Conservation (phyloP, 1,140 invertebrate genomes). For the Euglossa dilemma region DNA sequence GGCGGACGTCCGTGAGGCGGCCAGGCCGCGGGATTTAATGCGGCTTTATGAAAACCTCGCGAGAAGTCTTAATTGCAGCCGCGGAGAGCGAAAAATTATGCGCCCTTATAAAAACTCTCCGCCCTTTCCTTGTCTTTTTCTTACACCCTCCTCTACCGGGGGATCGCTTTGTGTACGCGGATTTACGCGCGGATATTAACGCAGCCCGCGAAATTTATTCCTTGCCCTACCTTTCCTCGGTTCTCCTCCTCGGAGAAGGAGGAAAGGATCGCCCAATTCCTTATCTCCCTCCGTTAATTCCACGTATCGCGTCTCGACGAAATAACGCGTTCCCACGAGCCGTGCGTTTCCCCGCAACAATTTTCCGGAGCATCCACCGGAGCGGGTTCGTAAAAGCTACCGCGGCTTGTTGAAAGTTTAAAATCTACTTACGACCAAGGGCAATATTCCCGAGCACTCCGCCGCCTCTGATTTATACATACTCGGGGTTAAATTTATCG, state of each 20-base stretch:
- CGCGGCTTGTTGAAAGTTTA: slow-evolving; percentile 28
- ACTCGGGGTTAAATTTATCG: slow-evolving; percentile 46
- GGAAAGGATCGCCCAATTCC: neutral
- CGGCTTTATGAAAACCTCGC: slow-evolving; percentile 76
- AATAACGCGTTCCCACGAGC: neutral
- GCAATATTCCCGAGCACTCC: slow-evolving; percentile 28
- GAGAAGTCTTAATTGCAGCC: slow-evolving; percentile 77
- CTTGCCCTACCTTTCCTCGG: neutral
- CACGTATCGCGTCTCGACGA: too few species aligned
- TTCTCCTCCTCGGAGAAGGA: too few species aligned
- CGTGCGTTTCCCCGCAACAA: neutral
- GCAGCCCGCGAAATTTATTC: neutral
- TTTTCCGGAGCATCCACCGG: slow-evolving; percentile 12
- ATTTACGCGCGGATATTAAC: slow-evolving; percentile 23
- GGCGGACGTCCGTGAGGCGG: neutral
- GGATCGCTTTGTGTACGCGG: neutral
- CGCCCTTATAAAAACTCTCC: slow-evolving; percentile 55
- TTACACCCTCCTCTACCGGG: neutral
- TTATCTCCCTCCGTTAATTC: neutral
- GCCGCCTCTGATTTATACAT: slow-evolving; percentile 43
- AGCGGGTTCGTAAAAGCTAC: neutral
- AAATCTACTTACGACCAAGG: slow-evolving; percentile 36
- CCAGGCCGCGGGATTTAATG: slow-evolving; percentile 71
- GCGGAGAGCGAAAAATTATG: slow-evolving; percentile 69
- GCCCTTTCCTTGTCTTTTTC: neutral